Percentiles rank a stretch among this genome's conserved stretches.
These are phyloP conservation scores for Subacronicta megacephala DNA, from an alignment of 2,888 invertebrate genomes.

Conservation along the genomic window DNA sequence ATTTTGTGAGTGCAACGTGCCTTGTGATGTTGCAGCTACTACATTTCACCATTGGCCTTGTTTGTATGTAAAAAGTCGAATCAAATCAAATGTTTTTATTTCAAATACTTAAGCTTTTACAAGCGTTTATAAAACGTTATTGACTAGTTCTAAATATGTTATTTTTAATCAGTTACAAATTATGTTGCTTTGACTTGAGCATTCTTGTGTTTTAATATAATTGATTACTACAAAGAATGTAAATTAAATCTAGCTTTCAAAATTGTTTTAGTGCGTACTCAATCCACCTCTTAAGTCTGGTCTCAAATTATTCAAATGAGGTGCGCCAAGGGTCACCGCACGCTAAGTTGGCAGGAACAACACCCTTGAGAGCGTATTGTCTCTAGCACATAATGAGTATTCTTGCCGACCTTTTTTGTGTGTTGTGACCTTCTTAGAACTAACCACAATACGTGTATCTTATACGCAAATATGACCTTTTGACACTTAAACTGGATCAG, in stretches of 20 bases:
- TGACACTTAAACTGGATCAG: slow-evolving; percentile 45
- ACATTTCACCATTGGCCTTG: too few species aligned
- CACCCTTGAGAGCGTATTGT: slow-evolving; percentile 69
- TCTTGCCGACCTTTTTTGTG: slow-evolving; percentile 45
- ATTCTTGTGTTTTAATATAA: slow-evolving; percentile 24
- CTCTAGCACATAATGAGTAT: slow-evolving; percentile 72
- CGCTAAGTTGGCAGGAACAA: slow-evolving; percentile 50
- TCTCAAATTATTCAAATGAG: slow-evolving; percentile 61
- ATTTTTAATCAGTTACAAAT: too few species aligned
- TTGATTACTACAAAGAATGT: slow-evolving; percentile 26
- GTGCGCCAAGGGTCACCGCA: slow-evolving; percentile 57
- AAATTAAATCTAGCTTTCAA: slow-evolving; percentile 34
- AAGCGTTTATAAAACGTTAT: too few species aligned
- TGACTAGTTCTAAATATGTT: too few species aligned
- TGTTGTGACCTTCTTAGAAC: slow-evolving; percentile 37
- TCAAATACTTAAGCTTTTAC: too few species aligned
- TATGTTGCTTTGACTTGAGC: too few species aligned
- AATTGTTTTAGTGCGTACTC: slow-evolving; percentile 29
- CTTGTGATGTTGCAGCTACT: too few species aligned
- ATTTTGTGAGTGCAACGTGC: too few species aligned
- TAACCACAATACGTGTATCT: slow-evolving; percentile 23
- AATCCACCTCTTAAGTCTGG: too few species aligned
- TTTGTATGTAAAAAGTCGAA: too few species aligned
- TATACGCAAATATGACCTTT: slow-evolving; percentile 39
- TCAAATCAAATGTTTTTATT: too few species aligned